Evolutionary conservation across 2,888 invertebrate genomes (phyloP).

Genomic region (Ectemnius lituratus): DNA sequence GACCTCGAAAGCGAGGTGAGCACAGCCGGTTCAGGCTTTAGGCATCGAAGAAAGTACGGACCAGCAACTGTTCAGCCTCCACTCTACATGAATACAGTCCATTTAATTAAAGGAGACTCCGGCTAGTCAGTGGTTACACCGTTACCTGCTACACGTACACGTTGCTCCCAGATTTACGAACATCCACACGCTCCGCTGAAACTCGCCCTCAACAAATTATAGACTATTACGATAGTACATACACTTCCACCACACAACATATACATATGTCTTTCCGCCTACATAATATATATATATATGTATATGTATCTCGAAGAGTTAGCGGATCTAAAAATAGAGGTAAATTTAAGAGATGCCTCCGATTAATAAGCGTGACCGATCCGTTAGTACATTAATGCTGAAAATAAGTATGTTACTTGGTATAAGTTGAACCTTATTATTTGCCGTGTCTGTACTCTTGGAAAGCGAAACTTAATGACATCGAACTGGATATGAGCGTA

Average conservation of each 20-base stretch:
- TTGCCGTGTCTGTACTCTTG: neutral
- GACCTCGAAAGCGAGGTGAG: slow-evolving; percentile 72
- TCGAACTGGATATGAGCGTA: neutral
- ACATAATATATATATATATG: too few species aligned
- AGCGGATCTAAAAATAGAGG: too few species aligned
- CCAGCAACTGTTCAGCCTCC: slow-evolving; percentile 26
- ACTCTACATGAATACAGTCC: slow-evolving; percentile 13
- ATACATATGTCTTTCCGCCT: too few species aligned
- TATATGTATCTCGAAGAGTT: too few species aligned
- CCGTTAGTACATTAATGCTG: too few species aligned
- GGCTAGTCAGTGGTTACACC: neutral
- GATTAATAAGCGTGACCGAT: too few species aligned
- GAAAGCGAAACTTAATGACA: slow-evolving; percentile 36
- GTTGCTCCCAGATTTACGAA: neutral
- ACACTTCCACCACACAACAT: too few species aligned
- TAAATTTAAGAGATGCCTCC: too few species aligned
- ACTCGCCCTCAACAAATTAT: too few species aligned
- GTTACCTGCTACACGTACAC: slow-evolving; percentile 7
- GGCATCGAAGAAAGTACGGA: slow-evolving; percentile 76
- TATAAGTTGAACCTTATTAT: neutral
- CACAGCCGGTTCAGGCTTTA: slow-evolving; percentile 31
- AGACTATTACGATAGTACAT: too few species aligned
- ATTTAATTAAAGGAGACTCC: slow-evolving; percentile 29
- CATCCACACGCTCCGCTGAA: too few species aligned
- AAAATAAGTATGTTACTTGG: neutral